These are phyloP conservation scores for Rhynchophorus ferrugineus DNA, from an alignment of 1,140 invertebrate species.

Conservation along the genomic window DNA sequence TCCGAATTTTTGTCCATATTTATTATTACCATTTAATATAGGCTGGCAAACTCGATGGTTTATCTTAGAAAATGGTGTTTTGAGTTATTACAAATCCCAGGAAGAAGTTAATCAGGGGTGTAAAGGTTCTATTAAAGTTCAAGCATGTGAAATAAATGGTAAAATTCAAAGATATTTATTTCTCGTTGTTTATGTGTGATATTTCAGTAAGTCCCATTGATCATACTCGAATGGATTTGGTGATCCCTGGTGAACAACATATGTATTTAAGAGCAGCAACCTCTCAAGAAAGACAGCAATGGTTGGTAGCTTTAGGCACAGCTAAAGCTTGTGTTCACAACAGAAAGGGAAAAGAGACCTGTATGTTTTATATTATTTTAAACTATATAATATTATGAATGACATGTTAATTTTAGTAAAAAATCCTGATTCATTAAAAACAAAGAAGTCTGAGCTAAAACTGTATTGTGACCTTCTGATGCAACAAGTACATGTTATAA, in stretches of 20 bases:
- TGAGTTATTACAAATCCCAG: slow-evolving; percentile 76
- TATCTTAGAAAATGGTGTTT: slow-evolving; percentile 68
- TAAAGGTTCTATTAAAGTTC: slow-evolving; percentile 75
- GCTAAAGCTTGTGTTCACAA: slow-evolving; percentile 65
- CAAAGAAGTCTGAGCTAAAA: slow-evolving; percentile 70
- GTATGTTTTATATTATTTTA: slow-evolving; percentile 29
- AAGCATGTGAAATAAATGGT: slow-evolving; percentile 77
- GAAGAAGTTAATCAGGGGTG: slow-evolving; percentile 77
- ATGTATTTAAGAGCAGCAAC: slow-evolving; percentile 70
- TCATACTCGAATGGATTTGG: slow-evolving; percentile 62
- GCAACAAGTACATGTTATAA: slow-evolving; percentile 76
- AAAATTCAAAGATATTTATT: slow-evolving; percentile 16
- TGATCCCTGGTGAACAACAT: slow-evolving; percentile 74
- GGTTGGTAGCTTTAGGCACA: slow-evolving; percentile 72
- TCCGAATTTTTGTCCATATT: slow-evolving; percentile 21
- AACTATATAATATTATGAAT: not conserved
- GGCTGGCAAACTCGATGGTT: slow-evolving; percentile 85
- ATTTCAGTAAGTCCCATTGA: slow-evolving; percentile 64
- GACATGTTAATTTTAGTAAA: slow-evolving; percentile 9
- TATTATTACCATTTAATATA: slow-evolving; percentile 36
- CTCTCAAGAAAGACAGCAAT: slow-evolving; percentile 67
- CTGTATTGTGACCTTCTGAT: slow-evolving; percentile 76
- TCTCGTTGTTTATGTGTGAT: slow-evolving; percentile 1
- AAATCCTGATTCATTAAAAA: slow-evolving; percentile 50
- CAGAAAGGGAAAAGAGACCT: slow-evolving; percentile 40